Base-by-base conservation (phyloP, 2,888 invertebrate genomes). In the Phengaris alcon region DNA sequence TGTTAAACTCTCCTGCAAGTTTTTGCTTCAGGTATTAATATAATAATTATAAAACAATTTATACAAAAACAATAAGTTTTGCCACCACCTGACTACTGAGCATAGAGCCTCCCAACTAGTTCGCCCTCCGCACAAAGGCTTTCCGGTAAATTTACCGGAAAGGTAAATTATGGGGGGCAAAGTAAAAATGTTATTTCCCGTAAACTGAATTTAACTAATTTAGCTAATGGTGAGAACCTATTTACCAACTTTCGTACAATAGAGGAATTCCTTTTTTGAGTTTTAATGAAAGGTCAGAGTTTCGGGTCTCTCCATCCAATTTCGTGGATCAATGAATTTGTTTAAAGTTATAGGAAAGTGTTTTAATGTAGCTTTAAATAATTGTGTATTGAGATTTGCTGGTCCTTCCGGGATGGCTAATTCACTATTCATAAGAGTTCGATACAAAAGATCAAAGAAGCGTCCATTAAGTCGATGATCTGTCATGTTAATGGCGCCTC, bases 261-360 rank as follows among this genome's bases (percentile, higher is more conserved):
- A 72, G 72, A 72, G 22, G 72, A 72, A 72, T 54, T 54, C 72
- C 54, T 54, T 72, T 72, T 72, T 72, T 72, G 54, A 72, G 72
- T 72, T 72, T 52, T 72, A 54, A 72, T 72, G 72, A 72, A 72
- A 54, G 72, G 72, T 72, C 85, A 82, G 84, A 88, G 88, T 88
- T 88, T 90, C 87, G 86, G 88, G 86, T 87, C 87, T 86, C 86
- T 87, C 88, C 86, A 84, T 86, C 85, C 87, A 90, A 92, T 91
- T 91, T 90, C 83, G 87, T 84, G 88, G 85, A 81, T 90, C 87
- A 90, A 89, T 87, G 85, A 87, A 84, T 90, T 90, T 90, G 88
- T 91, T 91, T 86, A 87, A 86, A 80, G 79, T 81, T 83, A 87
- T 85, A 88, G 88, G 90, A 89, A 90, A 90, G 87, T 89, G 87